Evolutionary conservation across 2,888 invertebrate genomes (phyloP).

Genomic region (Helicoverpa assulta): DNA sequence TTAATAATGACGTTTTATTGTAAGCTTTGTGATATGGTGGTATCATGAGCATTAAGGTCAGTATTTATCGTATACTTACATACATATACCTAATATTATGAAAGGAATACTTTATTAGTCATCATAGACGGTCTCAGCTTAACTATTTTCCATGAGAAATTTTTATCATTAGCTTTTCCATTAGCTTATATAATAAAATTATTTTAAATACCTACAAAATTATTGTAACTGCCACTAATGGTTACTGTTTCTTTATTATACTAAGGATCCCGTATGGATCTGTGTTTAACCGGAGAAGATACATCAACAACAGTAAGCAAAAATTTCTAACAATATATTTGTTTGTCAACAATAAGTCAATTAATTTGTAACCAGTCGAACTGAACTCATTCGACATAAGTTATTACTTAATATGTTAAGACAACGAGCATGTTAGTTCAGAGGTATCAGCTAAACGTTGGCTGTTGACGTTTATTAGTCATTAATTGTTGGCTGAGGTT

Average conservation of each 20-base stretch:
- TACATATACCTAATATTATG: no score
- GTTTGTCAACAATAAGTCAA: constrained; percentile 20
- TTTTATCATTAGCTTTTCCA: no score
- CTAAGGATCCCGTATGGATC: no score
- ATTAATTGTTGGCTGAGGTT: constrained; percentile 50
- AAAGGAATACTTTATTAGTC: no score
- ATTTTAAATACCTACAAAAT: no score
- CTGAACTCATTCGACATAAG: constrained; percentile 14
- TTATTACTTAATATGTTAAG: constrained; percentile 9
- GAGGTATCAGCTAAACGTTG: constrained; percentile 23
- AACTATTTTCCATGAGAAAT: no score
- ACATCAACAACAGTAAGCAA: background rate
- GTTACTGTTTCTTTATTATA: no score
- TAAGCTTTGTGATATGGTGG: background rate
- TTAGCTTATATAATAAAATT: no score
- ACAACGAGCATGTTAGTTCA: constrained; percentile 22
- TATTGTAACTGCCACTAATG: no score
- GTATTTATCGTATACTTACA: no score
- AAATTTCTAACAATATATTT: background rate
- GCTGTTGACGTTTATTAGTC: constrained; percentile 45
- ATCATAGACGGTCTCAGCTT: no score
- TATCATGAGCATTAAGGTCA: background rate
- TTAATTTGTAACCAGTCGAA: background rate
- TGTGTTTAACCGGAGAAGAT: background rate
- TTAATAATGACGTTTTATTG: background rate